Conservation (phyloP, 2,888 invertebrate species). For the Drosophila pseudotalamancana region DNA sequence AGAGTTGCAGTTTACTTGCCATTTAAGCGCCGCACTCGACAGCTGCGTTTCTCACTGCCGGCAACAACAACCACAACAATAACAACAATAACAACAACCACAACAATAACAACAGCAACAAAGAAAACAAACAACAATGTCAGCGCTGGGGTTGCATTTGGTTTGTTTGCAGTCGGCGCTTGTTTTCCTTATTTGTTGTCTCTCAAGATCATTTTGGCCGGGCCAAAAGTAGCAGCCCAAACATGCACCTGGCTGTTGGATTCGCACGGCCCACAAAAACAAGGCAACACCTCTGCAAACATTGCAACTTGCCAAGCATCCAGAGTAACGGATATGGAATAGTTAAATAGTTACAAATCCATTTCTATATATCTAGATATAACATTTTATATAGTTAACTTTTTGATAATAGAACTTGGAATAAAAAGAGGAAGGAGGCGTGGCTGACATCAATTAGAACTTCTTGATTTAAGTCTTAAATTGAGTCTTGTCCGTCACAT, state of each 20-base stretch:
- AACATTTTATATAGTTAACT: too few relatives aligned
- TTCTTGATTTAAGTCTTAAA: too few relatives aligned
- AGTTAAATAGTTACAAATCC: too few relatives aligned
- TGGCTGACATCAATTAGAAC: too few relatives aligned
- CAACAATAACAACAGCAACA: constrained; percentile 9
- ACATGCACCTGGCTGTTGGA: constrained; percentile 24
- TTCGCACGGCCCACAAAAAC: constrained; percentile 1
- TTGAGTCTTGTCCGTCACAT: too few relatives aligned
- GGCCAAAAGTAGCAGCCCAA: constrained; percentile 23
- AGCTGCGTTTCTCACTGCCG: constrained; percentile 75
- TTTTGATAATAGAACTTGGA: too few relatives aligned
- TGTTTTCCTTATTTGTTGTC: constrained; percentile 52
- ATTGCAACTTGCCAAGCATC: neutral
- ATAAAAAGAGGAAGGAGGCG: too few relatives aligned
- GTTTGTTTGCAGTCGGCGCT: constrained; percentile 39
- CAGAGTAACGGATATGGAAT: too few relatives aligned
- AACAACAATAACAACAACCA: constrained; percentile 6
- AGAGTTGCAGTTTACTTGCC: constrained; percentile 80
- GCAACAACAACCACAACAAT: constrained; percentile 31
- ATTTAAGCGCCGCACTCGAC: constrained; percentile 77
- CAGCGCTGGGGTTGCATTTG: constrained; percentile 45
- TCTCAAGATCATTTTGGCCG: constrained; percentile 38
- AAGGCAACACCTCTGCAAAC: constrained; percentile 2
- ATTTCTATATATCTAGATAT: too few relatives aligned
- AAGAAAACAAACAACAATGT: constrained; percentile 33